Evolutionary conservation across 2,888 invertebrate species (phyloP).

Genomic region (Pammene aurita): DNA sequence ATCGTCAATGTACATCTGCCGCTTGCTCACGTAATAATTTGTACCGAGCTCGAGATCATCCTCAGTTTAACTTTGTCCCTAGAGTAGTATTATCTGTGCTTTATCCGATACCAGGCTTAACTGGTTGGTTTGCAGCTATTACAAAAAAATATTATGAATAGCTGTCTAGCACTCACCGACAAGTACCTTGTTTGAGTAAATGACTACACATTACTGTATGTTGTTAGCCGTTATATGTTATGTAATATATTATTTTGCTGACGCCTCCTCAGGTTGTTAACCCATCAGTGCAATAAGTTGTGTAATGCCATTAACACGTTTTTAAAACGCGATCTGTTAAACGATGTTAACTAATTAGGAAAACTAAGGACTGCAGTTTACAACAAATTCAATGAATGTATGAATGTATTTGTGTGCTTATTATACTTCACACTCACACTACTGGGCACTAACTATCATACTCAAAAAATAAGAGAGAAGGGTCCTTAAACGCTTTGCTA

Average conservation of each 20-base stretch:
- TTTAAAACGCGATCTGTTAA: not conserved
- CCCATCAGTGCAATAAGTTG: not conserved
- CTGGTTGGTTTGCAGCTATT: not conserved
- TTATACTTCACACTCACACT: too few species aligned
- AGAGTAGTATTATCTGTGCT: not conserved
- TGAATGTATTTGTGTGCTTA: too few species aligned
- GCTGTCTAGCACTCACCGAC: not conserved
- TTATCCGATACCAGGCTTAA: not conserved
- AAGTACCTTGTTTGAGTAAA: conserved; percentile 20
- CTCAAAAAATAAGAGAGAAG: too few species aligned
- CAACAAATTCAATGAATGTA: too few species aligned
- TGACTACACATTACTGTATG: conserved; percentile 24
- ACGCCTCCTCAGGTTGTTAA: conserved; percentile 14
- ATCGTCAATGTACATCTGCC: not conserved
- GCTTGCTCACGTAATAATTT: not conserved
- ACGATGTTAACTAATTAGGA: not conserved
- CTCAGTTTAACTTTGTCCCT: not conserved
- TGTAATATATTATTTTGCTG: conserved; percentile 18
- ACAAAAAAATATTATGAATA: not conserved
- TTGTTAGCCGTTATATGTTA: conserved; percentile 6
- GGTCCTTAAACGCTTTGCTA: too few species aligned
- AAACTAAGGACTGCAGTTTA: not conserved
- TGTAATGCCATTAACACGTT: conserved; percentile 17
- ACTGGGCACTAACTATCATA: too few species aligned
- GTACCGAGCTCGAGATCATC: not conserved